Evolutionary conservation across 2,888 invertebrate species (phyloP).

Genomic region (Lycocerus yunnanus): DNA sequence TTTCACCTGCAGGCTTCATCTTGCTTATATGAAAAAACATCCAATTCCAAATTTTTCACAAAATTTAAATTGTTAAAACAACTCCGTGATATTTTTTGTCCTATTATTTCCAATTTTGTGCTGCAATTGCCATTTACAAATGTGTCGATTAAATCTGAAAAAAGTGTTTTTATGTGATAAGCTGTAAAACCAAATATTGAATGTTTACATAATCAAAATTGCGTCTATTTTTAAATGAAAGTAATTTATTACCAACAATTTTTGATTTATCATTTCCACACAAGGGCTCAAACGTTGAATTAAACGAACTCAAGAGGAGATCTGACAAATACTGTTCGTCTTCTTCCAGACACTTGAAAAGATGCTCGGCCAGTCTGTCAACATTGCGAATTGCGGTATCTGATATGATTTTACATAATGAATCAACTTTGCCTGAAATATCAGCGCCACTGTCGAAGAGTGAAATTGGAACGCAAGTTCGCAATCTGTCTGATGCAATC

Average conservation of each 20-base stretch:
- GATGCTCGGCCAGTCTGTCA: neutral
- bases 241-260: neutral
- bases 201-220: neutral
- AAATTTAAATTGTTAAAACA: neutral
- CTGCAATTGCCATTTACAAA: neutral
- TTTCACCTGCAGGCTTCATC: neutral
- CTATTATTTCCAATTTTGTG: neutral
- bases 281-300: neutral
- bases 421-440: neutral
- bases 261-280: neutral
- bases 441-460: neutral
- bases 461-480: neutral
- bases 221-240: neutral
- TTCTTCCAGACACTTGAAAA: neutral
- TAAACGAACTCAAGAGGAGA: neutral
- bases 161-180: neutral
- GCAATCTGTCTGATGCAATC: neutral
- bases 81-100: neutral
- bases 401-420: neutral
- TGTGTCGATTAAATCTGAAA: neutral
- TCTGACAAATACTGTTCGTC: neutral
- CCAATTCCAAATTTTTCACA: neutral
- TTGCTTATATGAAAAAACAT: neutral
- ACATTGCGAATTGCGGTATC: neutral
- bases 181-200: neutral